phyloP scores from a whole-genome alignment of 1,140 invertebrate species.

The Telenomus remus region DNA sequence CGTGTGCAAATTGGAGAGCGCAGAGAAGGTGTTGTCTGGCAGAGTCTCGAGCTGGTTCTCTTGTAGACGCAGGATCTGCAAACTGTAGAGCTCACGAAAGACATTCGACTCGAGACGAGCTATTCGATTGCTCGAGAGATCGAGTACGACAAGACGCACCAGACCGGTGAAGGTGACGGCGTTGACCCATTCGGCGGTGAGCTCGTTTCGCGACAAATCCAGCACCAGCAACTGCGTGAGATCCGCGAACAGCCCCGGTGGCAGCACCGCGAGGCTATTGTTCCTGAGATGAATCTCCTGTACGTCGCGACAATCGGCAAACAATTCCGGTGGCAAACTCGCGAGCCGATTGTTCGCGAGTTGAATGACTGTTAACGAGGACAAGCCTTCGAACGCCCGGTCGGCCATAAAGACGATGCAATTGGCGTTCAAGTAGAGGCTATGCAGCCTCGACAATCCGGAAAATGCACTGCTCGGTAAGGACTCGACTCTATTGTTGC shows the following conservation, averaged over 20 bases:
- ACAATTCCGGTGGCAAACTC: conserved; percentile 88
- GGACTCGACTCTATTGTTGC: conserved; percentile 87
- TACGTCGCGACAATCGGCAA: conserved; percentile 85
- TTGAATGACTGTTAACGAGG: conserved; percentile 84
- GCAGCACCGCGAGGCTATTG: conserved; percentile 88
- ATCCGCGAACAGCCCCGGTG: conserved; percentile 89
- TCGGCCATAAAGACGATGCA: conserved; percentile 86
- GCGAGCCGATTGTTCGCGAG: conserved; percentile 88
- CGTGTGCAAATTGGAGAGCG: conserved; percentile 88
- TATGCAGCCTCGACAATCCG: conserved; percentile 79
- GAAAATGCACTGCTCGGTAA: conserved; percentile 86
- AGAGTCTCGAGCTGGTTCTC: conserved; percentile 89
- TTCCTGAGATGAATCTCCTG: conserved; percentile 89
- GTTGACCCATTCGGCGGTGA: conserved; percentile 91
- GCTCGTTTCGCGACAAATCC: conserved; percentile 89
- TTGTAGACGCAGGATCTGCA: conserved; percentile 88
- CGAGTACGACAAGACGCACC: conserved; percentile 85
- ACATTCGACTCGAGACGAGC: conserved; percentile 85
- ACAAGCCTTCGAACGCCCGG: conserved; percentile 86
- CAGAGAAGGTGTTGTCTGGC: conserved; percentile 87
- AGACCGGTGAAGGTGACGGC: conserved; percentile 89
- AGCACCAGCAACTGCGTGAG: conserved; percentile 87
- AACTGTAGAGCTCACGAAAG: conserved; percentile 86
- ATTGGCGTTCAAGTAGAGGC: conserved; percentile 80
- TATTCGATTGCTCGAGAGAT: conserved; percentile 88